A percentile compares a stretch with the other conserved stretches of the same genome.
Evolutionary conservation across 30 jellyfish, hydroid and myxozoan genomes (phyloP).

Genomic region (Morbakka virulenta): DNA sequence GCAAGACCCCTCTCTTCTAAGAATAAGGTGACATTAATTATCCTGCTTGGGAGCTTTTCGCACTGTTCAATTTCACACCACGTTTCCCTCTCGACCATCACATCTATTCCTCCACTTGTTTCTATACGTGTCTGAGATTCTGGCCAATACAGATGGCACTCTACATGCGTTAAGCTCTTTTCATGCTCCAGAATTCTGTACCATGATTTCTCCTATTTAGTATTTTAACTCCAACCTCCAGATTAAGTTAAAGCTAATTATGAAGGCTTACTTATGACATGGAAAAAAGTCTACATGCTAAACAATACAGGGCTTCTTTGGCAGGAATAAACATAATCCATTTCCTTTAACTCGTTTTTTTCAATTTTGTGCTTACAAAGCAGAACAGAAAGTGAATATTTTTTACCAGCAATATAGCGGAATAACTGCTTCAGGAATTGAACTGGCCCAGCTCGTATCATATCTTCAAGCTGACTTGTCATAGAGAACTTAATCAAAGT

Average conservation of each 20-base stretch:
- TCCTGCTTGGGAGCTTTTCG: slow-evolving; percentile 24
- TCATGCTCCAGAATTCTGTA: background rate
- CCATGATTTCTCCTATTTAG: too few relatives aligned
- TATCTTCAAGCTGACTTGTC: slow-evolving; percentile 39
- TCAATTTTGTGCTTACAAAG: slow-evolving; percentile 15
- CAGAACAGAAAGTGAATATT: slow-evolving; percentile 34
- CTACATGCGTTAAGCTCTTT: background rate
- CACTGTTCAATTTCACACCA: slow-evolving; percentile 45
- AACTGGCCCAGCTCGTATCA: slow-evolving; percentile 26
- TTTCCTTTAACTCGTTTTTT: slow-evolving; percentile 20
- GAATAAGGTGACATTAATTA: slow-evolving; percentile 21
- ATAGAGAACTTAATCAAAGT: too few relatives aligned
- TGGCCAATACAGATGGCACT: background rate
- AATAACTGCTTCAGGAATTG: slow-evolving; percentile 35
- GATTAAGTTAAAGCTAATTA: slow-evolving; percentile 29
- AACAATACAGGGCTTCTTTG: slow-evolving; percentile 37
- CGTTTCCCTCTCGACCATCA: slow-evolving; percentile 25
- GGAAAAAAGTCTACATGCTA: slow-evolving; percentile 44
- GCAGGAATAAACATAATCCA: slow-evolving; percentile 43
- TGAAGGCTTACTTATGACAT: slow-evolving; percentile 29
- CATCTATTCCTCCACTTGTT: slow-evolving; percentile 3
- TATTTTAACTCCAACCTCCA: too few relatives aligned
- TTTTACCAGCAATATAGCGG: slow-evolving; percentile 27
- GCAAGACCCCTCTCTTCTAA: slow-evolving; percentile 45
- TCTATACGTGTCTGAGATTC: slow-evolving; percentile 7